Percentiles rank a stretch among this genome's conserved stretches.
Evolutionary conservation across 2,113 vertebrate species (phyloP).

Genomic region (Melanostigma gelatinosum): DNA sequence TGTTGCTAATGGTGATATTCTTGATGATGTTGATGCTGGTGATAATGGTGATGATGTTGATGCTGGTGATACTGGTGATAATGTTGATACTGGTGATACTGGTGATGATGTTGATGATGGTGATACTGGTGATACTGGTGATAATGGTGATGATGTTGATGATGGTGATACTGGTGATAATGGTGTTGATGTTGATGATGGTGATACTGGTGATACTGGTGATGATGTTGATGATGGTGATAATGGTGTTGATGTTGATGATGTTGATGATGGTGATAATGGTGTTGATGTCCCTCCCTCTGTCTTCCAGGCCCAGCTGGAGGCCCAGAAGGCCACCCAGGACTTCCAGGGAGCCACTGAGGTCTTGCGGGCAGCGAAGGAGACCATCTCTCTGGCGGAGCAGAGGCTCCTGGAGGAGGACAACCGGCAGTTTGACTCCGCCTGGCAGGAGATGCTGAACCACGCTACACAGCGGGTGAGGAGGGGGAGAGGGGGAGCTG

Average conservation of each 20-base stretch:
- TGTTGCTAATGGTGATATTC: no score
- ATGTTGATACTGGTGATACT: no score
- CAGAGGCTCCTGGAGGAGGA: conserved; percentile 95
- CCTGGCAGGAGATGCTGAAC: conserved; percentile 99
- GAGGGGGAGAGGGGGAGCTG: neutral
- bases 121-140: no score
- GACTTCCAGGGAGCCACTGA: conserved; percentile 97
- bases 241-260: no score
- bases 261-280: no score
- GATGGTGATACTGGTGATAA: no score
- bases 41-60: no score
- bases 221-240: no score
- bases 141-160: neutral
- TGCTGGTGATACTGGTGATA: no score
- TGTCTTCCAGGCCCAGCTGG: conserved; percentile 88
- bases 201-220: neutral
- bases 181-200: neutral
- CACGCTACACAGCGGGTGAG: conserved; percentile 94
- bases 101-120: no score
- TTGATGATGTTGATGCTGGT: no score
- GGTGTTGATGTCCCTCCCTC: neutral
- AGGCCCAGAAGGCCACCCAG: conserved; percentile 94
- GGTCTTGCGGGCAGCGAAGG: conserved; percentile 94
- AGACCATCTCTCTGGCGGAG: conserved; percentile 95
- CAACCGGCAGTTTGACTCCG: conserved; percentile 94